phyloP scores from a whole-genome alignment of 2,888 invertebrate genomes.

The Mesorhabditis spiculigera region DNA sequence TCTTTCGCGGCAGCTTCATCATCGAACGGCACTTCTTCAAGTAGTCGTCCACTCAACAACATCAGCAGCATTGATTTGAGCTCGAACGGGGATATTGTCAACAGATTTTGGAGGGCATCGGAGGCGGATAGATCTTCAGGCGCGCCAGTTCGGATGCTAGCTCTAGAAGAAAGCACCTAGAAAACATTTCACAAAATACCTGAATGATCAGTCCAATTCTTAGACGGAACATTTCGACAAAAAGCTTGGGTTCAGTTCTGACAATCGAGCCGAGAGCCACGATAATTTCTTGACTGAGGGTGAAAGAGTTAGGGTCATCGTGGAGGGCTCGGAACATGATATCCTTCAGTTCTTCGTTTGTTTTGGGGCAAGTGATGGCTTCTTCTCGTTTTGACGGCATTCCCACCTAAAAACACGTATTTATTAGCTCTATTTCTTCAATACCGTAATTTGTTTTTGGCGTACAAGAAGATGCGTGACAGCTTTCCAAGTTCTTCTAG shows the following conservation, averaged over 20 bases:
- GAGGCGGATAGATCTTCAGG: slow-evolving; percentile 54
- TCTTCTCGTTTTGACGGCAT: slow-evolving; percentile 94
- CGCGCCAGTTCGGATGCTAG: slow-evolving; percentile 88
- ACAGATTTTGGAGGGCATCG: slow-evolving; percentile 77
- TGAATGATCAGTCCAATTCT: slow-evolving; percentile 93
- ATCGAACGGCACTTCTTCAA: slow-evolving; percentile 45
- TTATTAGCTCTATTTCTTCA: slow-evolving; percentile 6
- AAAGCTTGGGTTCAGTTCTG: slow-evolving; percentile 91
- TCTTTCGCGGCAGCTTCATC: slow-evolving; percentile 44
- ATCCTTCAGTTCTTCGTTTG: slow-evolving; percentile 84
- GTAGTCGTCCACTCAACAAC: slow-evolving; percentile 76
- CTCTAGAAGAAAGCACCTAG: slow-evolving; percentile 81
- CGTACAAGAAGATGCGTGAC: slow-evolving; percentile 93
- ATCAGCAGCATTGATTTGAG: slow-evolving; percentile 96
- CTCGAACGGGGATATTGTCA: slow-evolving; percentile 95
- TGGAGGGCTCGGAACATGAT: slow-evolving; percentile 88
- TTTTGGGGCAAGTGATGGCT: slow-evolving; percentile 82
- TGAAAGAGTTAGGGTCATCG: slow-evolving; percentile 94
- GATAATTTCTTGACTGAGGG: slow-evolving; percentile 82
- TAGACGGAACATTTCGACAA: slow-evolving; percentile 90
- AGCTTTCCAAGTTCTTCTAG: slow-evolving; percentile 90
- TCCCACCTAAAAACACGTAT: slow-evolving; percentile 67
- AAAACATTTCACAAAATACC: slow-evolving; percentile 65
- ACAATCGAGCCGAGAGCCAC: slow-evolving; percentile 98
- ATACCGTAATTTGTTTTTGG: slow-evolving; percentile 90